These are phyloP conservation scores for Caprella mutica DNA, from an alignment of 2,888 invertebrate genomes.

Conservation along the genomic window DNA sequence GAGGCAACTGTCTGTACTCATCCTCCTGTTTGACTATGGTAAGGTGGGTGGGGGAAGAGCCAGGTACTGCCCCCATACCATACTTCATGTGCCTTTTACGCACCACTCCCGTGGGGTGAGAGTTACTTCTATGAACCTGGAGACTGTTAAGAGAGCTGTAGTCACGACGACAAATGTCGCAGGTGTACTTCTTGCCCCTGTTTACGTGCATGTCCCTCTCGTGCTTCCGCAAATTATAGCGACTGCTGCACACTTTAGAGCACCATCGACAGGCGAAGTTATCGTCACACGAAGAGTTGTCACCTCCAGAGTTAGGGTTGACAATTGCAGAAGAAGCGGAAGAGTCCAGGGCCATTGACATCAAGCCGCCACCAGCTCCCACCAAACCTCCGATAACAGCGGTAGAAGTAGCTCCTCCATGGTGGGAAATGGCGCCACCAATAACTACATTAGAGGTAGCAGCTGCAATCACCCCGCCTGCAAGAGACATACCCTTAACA, in stretches of 20 bases:
- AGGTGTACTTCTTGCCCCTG: conserved; percentile 29
- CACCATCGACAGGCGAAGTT: conserved; percentile 32
- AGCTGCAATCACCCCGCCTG: too few relatives aligned
- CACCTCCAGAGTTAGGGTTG: too few relatives aligned
- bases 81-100: conserved; percentile 10
- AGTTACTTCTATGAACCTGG: conserved; percentile 31
- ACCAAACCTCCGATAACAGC: too few relatives aligned
- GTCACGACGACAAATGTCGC: conserved; percentile 24
- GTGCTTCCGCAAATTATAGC: conserved; percentile 33
- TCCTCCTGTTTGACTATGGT: not conserved
- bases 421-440: too few relatives aligned
- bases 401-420: too few relatives aligned
- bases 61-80: not conserved
- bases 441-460: too few relatives aligned
- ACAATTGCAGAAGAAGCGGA: too few relatives aligned
- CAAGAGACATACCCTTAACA: too few relatives aligned
- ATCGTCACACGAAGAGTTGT: too few relatives aligned
- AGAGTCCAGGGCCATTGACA: too few relatives aligned
- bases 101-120: conserved; percentile 27
- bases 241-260: conserved; percentile 33
- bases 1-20: not conserved
- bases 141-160: conserved; percentile 33
- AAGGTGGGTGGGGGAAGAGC: not conserved
- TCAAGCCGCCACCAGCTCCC: too few relatives aligned
- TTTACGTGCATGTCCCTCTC: conserved; percentile 33